Conservation (phyloP, 1,140 invertebrate genomes). For the Drepana arcuata region DNA sequence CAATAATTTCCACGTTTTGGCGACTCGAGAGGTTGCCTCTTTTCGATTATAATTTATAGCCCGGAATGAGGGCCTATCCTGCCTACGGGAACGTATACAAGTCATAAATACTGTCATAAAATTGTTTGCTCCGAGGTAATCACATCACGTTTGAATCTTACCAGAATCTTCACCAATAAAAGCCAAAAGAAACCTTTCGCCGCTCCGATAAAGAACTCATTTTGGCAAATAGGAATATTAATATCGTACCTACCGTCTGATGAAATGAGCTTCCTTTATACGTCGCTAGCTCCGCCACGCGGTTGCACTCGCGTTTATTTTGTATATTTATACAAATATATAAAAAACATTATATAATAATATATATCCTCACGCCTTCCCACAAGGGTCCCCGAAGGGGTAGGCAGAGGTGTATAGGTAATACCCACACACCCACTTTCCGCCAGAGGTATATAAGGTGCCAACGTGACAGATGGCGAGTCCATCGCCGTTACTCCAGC, state of each 20-base stretch:
- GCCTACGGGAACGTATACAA: conserved; percentile 30
- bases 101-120: conserved; percentile 61
- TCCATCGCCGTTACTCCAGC: too few species aligned
- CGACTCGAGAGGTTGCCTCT: conserved; percentile 46
- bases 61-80: conserved; percentile 20
- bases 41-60: conserved; percentile 66
- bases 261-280: neutral
- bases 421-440: too few species aligned
- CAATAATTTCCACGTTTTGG: conserved; percentile 63
- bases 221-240: neutral
- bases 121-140: conserved; percentile 49
- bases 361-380: too few species aligned
- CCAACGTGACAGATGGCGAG: too few species aligned
- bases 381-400: too few species aligned
- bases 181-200: neutral
- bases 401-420: too few species aligned
- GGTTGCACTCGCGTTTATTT: conserved; percentile 4
- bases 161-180: neutral
- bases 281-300: neutral
- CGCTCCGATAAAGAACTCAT: neutral
- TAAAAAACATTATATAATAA: too few species aligned
- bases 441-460: too few species aligned
- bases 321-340: too few species aligned
- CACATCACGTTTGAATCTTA: conserved; percentile 31
- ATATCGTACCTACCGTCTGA: neutral